Evolutionary conservation across 2,888 invertebrate genomes (phyloP).

Genomic region (Geotrupes spiniger): DNA sequence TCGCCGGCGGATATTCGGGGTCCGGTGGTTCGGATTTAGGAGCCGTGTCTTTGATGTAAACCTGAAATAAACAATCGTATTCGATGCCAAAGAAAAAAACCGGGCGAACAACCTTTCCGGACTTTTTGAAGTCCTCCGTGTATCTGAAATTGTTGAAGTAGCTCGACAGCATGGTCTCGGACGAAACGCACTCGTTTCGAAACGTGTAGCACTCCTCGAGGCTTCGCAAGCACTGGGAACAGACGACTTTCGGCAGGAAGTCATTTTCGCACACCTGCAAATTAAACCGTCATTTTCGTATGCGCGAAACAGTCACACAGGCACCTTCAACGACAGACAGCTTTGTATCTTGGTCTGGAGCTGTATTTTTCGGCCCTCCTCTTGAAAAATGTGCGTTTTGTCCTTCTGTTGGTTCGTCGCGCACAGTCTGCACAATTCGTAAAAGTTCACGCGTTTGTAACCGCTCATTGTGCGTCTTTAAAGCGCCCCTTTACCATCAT

Average conservation of each 20-base stretch:
- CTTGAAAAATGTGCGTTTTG: conserved; percentile 65
- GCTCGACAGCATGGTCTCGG: conserved; percentile 65
- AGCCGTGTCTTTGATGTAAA: conserved; percentile 58
- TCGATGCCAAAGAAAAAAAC: background rate
- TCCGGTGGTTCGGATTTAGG: conserved; percentile 10
- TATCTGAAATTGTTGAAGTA: conserved; percentile 61
- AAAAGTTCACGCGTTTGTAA: conserved; percentile 68
- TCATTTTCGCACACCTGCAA: conserved; percentile 65
- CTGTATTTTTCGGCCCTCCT: conserved; percentile 63
- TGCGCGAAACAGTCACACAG: conserved; percentile 24
- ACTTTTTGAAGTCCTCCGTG: conserved; percentile 61
- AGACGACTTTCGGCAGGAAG: conserved; percentile 67
- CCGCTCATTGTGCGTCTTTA: conserved; percentile 55
- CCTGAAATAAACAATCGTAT: conserved; percentile 38
- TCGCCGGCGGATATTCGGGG: too few relatives aligned
- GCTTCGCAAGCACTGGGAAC: conserved; percentile 61
- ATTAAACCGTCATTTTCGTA: background rate
- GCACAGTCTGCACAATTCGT: conserved; percentile 68
- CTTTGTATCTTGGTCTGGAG: conserved; percentile 64
- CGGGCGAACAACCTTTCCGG: conserved; percentile 53
- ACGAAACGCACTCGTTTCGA: conserved; percentile 61
- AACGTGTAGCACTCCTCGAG: conserved; percentile 62
- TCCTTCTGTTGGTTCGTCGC: conserved; percentile 65
- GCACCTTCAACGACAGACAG: conserved; percentile 62
- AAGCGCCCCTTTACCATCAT: conserved; percentile 11